Evolutionary conservation across 2,888 invertebrate species (phyloP).

Genomic region (Drosophila recens): DNA sequence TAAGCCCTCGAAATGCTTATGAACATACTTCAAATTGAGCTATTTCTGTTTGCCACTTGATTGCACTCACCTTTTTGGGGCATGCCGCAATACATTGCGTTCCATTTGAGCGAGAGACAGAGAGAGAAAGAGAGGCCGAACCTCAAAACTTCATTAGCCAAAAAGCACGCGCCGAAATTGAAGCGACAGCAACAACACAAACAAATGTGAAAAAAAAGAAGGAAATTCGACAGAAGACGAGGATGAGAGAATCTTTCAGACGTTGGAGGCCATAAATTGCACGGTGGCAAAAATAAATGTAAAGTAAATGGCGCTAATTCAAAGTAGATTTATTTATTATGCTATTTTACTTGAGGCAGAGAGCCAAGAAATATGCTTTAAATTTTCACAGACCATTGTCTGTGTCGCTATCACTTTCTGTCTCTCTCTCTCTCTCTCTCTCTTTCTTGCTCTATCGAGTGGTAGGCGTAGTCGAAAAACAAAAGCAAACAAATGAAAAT

Average conservation of each 20-base stretch:
- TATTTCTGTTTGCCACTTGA: conserved; percentile 63
- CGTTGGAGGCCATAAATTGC: conserved; percentile 66
- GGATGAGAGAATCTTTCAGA: conserved; percentile 30
- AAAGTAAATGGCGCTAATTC: conserved; percentile 81
- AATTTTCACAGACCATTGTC: conserved; percentile 41
- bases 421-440: background rate
- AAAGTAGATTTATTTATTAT: conserved; percentile 82
- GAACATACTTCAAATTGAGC: conserved; percentile 58
- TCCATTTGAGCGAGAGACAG: background rate
- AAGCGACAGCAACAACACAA: conserved; percentile 38
- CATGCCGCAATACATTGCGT: conserved; percentile 23
- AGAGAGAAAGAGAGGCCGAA: conserved; percentile 22
- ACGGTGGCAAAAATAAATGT: conserved; percentile 75
- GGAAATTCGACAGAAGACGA: conserved; percentile 8
- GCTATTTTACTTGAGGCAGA: conserved; percentile 73
- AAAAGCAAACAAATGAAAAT: conserved; percentile 64
- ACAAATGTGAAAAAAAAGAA: background rate
- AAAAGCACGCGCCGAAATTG: conserved; percentile 72
- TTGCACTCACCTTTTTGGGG: conserved; percentile 54
- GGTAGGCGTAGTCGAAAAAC: conserved; percentile 37
- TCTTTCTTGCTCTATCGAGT: background rate
- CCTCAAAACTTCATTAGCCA: conserved; percentile 78
- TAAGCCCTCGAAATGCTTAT: conserved; percentile 44
- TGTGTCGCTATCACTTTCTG: background rate
- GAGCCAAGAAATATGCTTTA: conserved; percentile 77